Evolutionary conservation across 2,797 vertebrate species (phyloP).

Genomic region (Brotula barbata): DNA sequence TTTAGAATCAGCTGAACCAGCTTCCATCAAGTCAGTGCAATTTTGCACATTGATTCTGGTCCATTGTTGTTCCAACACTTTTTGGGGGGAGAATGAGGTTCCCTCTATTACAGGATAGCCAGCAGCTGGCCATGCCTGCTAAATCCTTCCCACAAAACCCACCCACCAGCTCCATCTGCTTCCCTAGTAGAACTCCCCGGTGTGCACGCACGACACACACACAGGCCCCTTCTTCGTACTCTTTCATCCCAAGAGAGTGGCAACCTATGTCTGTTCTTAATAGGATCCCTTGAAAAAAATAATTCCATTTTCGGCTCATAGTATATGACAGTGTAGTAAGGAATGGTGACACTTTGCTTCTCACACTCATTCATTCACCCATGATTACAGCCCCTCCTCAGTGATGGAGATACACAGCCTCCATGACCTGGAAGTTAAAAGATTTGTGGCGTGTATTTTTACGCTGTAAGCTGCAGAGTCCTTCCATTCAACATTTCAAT

Average conservation of each 20-base stretch:
- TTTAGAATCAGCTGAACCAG: too few relatives aligned
- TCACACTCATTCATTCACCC: constrained; percentile 6
- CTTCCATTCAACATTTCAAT: background rate
- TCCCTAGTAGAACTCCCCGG: constrained; percentile 52
- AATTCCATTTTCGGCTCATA: constrained; percentile 53
- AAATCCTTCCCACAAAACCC: constrained; percentile 62
- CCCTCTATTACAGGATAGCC: constrained; percentile 55
- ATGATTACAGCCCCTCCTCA: background rate
- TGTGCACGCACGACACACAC: constrained; percentile 28
- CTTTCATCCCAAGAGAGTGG: constrained; percentile 64
- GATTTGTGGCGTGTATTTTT: background rate
- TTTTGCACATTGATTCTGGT: too few relatives aligned
- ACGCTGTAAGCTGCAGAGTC: too few relatives aligned
- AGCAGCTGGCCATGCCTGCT: constrained; percentile 66
- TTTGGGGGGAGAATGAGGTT: constrained; percentile 24
- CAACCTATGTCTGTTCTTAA: constrained; percentile 71
- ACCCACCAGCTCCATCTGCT: constrained; percentile 73
- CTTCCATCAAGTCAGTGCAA: too few relatives aligned
- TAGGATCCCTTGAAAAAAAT: constrained; percentile 54
- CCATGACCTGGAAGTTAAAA: constrained; percentile 26
- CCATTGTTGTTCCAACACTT: background rate
- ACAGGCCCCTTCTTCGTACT: constrained; percentile 28
- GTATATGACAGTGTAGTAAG: constrained; percentile 44
- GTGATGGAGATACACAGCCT: background rate
- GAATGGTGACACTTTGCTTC: constrained; percentile 19